phyloP scores from a whole-genome alignment of 2,888 invertebrate genomes.

The Ceratothoa steindachneri region DNA sequence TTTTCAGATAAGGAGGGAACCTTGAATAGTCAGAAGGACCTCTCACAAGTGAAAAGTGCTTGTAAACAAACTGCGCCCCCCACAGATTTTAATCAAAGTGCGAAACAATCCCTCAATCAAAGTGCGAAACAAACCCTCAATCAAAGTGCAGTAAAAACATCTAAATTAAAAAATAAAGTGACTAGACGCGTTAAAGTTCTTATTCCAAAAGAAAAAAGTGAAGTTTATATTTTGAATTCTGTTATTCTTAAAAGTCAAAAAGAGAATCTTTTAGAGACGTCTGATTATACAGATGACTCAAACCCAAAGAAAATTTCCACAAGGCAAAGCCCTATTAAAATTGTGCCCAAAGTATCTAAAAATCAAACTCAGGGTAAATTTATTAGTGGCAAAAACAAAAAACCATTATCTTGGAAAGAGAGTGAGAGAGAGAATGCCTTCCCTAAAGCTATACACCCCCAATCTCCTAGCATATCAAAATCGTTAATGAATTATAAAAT shows the following conservation, averaged over 20 bases:
- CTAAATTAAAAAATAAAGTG: not conserved
- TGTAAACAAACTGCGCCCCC: not conserved
- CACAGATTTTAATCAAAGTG: not conserved
- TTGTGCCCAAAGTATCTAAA: not conserved
- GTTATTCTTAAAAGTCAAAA: not conserved
- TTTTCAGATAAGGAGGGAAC: constrained; percentile 4
- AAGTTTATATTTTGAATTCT: not conserved
- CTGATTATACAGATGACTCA: not conserved
- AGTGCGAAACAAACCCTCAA: not conserved
- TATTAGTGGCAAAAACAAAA: not conserved
- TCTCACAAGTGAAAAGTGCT: not conserved
- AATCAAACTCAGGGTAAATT: not conserved
- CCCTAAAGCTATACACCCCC: not conserved
- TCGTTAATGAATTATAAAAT: not conserved
- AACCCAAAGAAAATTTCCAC: not conserved
- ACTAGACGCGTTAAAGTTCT: not conserved
- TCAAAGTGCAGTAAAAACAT: not conserved
- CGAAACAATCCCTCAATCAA: not conserved
- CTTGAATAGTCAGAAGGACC: not conserved
- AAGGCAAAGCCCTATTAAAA: not conserved
- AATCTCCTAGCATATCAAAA: not conserved
- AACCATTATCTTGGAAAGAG: not conserved
- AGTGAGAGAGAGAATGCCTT: not conserved
- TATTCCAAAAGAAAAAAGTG: constrained; percentile 1
- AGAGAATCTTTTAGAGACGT: too few species aligned